Evolutionary conservation across 1,140 invertebrate genomes (phyloP).

Genomic region (Periplaneta americana): DNA sequence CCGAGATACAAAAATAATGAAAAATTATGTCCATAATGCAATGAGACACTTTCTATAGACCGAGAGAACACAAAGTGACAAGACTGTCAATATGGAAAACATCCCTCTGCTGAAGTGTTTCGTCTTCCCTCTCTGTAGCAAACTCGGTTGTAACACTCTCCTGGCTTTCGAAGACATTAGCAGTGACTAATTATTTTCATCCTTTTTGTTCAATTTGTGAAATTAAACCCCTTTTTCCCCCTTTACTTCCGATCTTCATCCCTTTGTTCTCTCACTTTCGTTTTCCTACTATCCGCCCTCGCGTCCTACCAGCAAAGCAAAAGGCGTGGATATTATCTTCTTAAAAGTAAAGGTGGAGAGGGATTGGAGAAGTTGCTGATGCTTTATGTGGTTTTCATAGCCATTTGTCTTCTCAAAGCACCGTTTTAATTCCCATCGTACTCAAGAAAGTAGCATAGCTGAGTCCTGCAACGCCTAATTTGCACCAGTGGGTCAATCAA

Average conservation of each 20-base stretch:
- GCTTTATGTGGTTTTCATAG: background rate
- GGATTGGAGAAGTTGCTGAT: background rate
- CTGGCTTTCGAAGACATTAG: background rate
- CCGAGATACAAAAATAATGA: no score
- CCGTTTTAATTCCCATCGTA: background rate
- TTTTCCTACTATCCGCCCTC: no score
- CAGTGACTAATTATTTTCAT: background rate
- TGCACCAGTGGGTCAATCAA: background rate
- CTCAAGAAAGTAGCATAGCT: background rate
- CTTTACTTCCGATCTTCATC: background rate
- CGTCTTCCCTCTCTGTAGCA: background rate
- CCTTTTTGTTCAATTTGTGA: background rate
- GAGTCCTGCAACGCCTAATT: background rate
- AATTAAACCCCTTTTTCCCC: background rate
- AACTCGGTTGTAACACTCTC: background rate
- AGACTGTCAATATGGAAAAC: background rate
- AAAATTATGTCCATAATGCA: no score
- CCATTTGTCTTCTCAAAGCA: background rate
- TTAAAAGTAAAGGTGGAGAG: background rate
- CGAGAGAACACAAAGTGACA: background rate
- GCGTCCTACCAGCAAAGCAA: background rate
- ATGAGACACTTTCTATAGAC: no score
- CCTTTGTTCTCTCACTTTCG: background rate
- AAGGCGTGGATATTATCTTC: background rate
- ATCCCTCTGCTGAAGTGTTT: background rate